These are phyloP conservation scores for Macrosoma leucophasiata DNA, from an alignment of 2,888 invertebrate genomes.

Conservation along the genomic window DNA sequence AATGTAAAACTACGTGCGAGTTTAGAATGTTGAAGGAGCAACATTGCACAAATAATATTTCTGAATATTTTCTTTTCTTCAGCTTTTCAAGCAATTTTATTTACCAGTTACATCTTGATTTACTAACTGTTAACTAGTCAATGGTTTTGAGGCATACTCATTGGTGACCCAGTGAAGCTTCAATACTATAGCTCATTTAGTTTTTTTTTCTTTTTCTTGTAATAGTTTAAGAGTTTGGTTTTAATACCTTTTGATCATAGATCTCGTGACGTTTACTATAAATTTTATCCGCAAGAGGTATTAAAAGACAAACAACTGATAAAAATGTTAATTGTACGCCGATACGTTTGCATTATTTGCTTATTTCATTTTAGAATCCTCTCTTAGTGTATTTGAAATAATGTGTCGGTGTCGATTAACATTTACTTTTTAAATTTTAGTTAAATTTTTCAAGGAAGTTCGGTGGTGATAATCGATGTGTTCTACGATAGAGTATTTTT, in stretches of 20 bases:
- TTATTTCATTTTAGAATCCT: conserved; percentile 7
- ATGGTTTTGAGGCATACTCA: conserved; percentile 50
- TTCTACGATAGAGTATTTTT: too few relatives aligned
- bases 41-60: conserved; percentile 15
- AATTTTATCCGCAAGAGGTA: conserved; percentile 33
- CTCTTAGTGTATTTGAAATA: conserved; percentile 15
- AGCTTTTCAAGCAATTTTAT: conserved; percentile 15
- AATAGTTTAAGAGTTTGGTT: conserved; percentile 37
- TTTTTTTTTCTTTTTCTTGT: conserved; percentile 38
- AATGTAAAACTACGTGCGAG: too few relatives aligned
- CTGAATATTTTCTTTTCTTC: conserved; percentile 12
- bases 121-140: conserved; percentile 55
- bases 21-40: too few relatives aligned
- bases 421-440: conserved; percentile 36
- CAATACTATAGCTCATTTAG: conserved; percentile 49
- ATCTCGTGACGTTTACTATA: conserved; percentile 24
- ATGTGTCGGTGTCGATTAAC: conserved; percentile 43
- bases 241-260: conserved; percentile 37
- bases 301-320: conserved; percentile 35
- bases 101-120: conserved; percentile 22
- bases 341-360: conserved; percentile 20
- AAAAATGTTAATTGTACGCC: conserved; percentile 43
- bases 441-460: too few relatives aligned
- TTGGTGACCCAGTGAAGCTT: conserved; percentile 45
- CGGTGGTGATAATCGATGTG: too few relatives aligned